Evolutionary conservation across 2,797 vertebrate genomes (phyloP).

Genomic region (Lepilemur ruficaudatus): DNA sequence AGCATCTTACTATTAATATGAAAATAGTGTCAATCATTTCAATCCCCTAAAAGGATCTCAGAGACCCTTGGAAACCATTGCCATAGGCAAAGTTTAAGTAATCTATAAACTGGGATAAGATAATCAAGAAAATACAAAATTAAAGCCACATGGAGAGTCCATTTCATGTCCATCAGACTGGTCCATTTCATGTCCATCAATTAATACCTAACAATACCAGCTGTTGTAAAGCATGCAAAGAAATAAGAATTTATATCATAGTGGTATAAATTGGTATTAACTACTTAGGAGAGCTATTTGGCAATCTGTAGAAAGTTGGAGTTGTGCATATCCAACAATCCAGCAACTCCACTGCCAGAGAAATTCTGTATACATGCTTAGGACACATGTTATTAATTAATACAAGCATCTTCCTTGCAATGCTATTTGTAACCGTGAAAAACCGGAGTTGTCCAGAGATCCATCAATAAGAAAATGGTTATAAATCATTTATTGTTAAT

Average conservation of each 20-base stretch:
- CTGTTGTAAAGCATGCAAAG: not conserved
- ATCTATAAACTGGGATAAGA: slow-evolving; percentile 3
- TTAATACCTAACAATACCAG: not conserved
- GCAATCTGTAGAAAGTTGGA: not conserved
- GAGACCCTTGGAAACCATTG: not conserved
- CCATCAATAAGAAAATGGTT: not conserved
- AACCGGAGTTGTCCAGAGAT: not conserved
- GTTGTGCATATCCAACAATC: not conserved
- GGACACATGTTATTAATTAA: not conserved
- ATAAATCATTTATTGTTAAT: not conserved
- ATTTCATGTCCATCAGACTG: not conserved
- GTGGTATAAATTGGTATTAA: not conserved
- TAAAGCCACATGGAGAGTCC: not conserved
- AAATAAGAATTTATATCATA: not conserved
- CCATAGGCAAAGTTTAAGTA: not conserved
- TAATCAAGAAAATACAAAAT: slow-evolving; percentile 39
- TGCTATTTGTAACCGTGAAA: not conserved
- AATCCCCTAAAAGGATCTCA: not conserved
- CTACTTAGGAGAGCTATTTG: not conserved
- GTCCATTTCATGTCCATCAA: slow-evolving; percentile 27
- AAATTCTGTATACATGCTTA: not conserved
- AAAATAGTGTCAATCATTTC: not conserved
- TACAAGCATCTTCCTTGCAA: not conserved
- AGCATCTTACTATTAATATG: not conserved
- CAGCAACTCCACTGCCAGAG: not conserved